A percentile compares a stretch with the other conserved stretches of the same genome.
These are phyloP conservation scores for Anagyrus pseudococci DNA, from an alignment of 2,888 invertebrate species.

Conservation along the genomic window DNA sequence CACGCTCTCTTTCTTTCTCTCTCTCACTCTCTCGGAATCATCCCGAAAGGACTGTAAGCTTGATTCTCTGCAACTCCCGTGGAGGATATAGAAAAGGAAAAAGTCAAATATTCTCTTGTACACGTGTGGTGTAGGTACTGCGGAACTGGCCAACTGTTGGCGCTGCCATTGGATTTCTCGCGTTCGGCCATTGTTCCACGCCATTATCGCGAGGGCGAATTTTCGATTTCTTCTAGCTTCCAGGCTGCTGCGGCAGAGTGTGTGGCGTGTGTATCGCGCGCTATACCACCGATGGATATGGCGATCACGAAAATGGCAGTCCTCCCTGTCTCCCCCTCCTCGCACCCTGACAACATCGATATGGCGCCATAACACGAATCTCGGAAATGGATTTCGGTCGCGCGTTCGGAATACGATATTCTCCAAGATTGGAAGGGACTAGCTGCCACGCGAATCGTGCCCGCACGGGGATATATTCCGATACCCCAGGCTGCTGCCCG, in stretches of 20 bases:
- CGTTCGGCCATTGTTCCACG: constrained; percentile 7
- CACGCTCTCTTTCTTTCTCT: constrained; percentile 8
- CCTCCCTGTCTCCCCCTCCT: too few relatives aligned
- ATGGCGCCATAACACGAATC: constrained; percentile 17
- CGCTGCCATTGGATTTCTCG: background rate
- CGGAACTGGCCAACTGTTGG: constrained; percentile 28
- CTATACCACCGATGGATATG: constrained; percentile 10
- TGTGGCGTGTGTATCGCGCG: too few relatives aligned
- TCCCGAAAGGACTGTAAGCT: constrained; percentile 13
- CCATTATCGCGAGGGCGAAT: constrained; percentile 6
- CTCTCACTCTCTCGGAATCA: constrained; percentile 2
- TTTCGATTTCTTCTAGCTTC: constrained; percentile 34
- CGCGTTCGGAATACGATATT: constrained; percentile 23
- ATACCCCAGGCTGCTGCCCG: background rate
- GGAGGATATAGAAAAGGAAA: too few relatives aligned
- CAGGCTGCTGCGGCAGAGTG: too few relatives aligned
- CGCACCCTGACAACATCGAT: constrained; percentile 5
- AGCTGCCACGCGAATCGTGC: background rate
- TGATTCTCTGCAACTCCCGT: background rate
- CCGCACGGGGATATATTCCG: background rate
- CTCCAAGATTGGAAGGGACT: background rate
- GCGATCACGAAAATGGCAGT: constrained; percentile 30
- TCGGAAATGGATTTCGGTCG: constrained; percentile 23
- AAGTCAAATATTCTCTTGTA: constrained; percentile 1
- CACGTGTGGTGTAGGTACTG: background rate